Conservation (phyloP, 1,140 invertebrate genomes). For the Streblospio benedicti region DNA sequence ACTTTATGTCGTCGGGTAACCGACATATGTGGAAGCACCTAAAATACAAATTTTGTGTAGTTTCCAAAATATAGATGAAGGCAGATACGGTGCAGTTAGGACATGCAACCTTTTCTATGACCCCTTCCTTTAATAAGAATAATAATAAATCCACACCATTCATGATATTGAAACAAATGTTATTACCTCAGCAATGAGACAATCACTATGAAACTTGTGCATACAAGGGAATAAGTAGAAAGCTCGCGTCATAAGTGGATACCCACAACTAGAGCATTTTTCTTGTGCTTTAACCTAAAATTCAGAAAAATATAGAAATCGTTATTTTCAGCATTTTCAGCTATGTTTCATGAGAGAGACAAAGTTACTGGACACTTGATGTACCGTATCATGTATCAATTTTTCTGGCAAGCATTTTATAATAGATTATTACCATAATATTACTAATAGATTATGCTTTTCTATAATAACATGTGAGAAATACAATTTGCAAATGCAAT, state of each 20-base stretch:
- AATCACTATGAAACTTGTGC: conserved; percentile 90
- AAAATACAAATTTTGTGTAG: conserved; percentile 1
- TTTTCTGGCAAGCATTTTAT: too few species aligned
- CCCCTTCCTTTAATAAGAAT: neutral
- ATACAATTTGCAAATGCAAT: too few species aligned
- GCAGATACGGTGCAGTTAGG: neutral
- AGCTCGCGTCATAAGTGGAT: conserved; percentile 68
- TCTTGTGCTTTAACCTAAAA: conserved; percentile 66
- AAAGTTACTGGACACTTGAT: too few species aligned
- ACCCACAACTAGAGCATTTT: conserved; percentile 70
- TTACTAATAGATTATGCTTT: too few species aligned
- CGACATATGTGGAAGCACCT: conserved; percentile 57
- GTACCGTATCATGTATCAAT: too few species aligned
- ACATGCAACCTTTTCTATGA: neutral
- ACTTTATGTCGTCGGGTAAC: conserved; percentile 46
- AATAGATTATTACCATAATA: too few species aligned
- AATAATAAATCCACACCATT: neutral
- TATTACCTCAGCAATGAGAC: conserved; percentile 68
- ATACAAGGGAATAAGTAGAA: conserved; percentile 93
- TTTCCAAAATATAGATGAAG: neutral
- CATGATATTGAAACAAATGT: neutral
- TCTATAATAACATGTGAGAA: too few species aligned
- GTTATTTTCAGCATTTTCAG: too few species aligned
- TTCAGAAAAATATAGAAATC: too few species aligned
- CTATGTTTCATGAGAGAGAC: too few species aligned